Evolutionary conservation across 2,888 invertebrate genomes (phyloP), one percentile per base, ranked within the genome.

Genomic region (Polyommatus icarus): DNA sequence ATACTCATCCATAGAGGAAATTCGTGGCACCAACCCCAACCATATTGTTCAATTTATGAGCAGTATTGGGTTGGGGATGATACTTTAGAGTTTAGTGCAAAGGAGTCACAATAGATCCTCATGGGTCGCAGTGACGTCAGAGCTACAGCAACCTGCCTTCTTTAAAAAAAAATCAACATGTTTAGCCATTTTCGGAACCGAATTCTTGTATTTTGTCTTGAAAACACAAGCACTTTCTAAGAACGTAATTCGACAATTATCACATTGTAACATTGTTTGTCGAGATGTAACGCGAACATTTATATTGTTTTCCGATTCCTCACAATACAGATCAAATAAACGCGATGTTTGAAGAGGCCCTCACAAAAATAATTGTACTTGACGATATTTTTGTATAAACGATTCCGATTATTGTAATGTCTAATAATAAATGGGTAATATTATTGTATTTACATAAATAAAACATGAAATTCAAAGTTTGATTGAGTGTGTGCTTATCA

Each of bases 231-330:
- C 29, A 12, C 24, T 12, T 5, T 67, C 29, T 32, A 15, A 67
- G 61, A 61, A 15, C 67, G 67, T 67, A 32, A 67, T 67, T 32
- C 24, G 29, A 67, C 32, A 67, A 67, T 67, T 67, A 67, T 67
- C 67, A 15, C 12, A 67, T 67, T 67, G 67, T 67, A 15, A 29
- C 67, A 7, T 15, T 67, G 67, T 67, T 67, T 67, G 67, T 67
- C 5, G 67, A 12, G 29, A 32, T 67, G 29, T 67, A 32, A 29
- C 67, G 15, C 29, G 67, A 29, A 67, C 67, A 67, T 67, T 67
- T 67, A 67, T 67, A 67, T 67, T 32, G 67, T 67, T 67, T 67
- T 67, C 67, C 67, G 29, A 67, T 67, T 67, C 18, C 18, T 67
- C 15, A 29, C 29, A 67, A 67, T 67, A 67, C 67, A 67, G 61